Conservation (phyloP, 2,888 invertebrate genomes). For the Mantis religiosa region DNA sequence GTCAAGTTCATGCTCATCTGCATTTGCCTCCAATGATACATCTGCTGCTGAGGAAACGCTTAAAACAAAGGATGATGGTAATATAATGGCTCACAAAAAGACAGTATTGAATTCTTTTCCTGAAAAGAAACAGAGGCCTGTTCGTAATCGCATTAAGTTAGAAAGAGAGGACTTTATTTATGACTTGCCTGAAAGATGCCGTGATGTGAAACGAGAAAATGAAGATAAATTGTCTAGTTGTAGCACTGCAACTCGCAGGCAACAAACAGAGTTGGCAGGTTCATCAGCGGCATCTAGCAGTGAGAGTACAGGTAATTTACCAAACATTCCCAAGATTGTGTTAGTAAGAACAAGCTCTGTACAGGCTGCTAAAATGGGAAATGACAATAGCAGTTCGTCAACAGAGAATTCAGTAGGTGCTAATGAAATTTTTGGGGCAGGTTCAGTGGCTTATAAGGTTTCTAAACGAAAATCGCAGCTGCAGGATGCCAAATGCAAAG, state of each 20-base stretch:
- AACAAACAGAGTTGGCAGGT: neutral
- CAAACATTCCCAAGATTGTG: slow-evolving; percentile 8
- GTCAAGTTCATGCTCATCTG: neutral
- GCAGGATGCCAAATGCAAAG: neutral
- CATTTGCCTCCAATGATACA: neutral
- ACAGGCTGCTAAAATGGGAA: neutral
- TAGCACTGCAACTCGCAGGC: neutral
- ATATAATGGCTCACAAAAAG: neutral
- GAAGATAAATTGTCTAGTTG: neutral
- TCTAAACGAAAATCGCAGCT: slow-evolving; percentile 5
- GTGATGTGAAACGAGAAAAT: neutral
- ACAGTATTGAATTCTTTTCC: neutral
- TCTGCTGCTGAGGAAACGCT: neutral
- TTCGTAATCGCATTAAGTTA: slow-evolving; percentile 61
- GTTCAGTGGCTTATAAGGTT: neutral
- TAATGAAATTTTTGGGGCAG: neutral
- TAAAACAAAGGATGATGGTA: neutral
- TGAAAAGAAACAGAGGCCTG: slow-evolving; percentile 4
- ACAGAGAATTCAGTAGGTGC: neutral
- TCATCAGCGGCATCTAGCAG: neutral
- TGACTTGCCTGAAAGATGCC: slow-evolving; percentile 50
- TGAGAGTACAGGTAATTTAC: neutral
- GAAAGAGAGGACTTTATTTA: slow-evolving; percentile 69
- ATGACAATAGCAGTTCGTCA: neutral
- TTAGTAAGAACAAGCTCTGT: slow-evolving; percentile 11